Percentiles rank a stretch among this genome's conserved stretches.
phyloP scores from a whole-genome alignment of 2,888 invertebrate species.

The Scaptomyza flava region DNA sequence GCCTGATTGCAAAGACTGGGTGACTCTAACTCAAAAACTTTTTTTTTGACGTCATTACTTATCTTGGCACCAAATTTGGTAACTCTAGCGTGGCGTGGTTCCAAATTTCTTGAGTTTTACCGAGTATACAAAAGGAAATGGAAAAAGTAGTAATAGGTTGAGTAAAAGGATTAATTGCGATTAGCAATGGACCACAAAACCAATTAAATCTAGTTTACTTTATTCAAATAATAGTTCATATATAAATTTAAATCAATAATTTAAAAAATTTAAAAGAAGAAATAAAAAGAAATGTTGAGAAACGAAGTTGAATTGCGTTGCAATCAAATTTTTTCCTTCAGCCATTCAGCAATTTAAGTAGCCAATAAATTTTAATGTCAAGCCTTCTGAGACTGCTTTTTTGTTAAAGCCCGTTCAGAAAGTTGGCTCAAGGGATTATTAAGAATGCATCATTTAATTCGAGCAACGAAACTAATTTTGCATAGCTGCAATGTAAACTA shows the following conservation, averaged over 20 bases:
- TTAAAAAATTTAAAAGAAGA: no score
- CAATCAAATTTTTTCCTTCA: neutral
- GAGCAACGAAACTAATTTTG: slow-evolving; percentile 40
- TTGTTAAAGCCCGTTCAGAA: neutral
- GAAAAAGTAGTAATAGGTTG: slow-evolving; percentile 14
- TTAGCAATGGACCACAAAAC: slow-evolving; percentile 34
- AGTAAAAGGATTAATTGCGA: slow-evolving; percentile 62
- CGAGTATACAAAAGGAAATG: slow-evolving; percentile 2
- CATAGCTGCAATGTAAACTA: slow-evolving; percentile 3
- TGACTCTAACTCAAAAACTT: no score
- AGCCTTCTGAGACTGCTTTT: neutral
- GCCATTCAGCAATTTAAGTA: slow-evolving; percentile 10
- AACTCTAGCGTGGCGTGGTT: no score
- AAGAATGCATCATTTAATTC: slow-evolving; percentile 52
- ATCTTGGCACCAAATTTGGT: no score
- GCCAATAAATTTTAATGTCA: slow-evolving; percentile 51
- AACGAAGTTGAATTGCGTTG: neutral
- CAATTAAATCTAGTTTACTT: neutral
- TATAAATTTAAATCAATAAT: no score
- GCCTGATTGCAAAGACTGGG: no score
- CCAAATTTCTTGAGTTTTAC: no score
- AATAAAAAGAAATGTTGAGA: no score
- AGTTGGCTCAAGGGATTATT: slow-evolving; percentile 18
- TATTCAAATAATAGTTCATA: no score
- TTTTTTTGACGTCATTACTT: no score